Conservation (phyloP, 2,113 vertebrate species). For the Amblyornis subalaris region DNA sequence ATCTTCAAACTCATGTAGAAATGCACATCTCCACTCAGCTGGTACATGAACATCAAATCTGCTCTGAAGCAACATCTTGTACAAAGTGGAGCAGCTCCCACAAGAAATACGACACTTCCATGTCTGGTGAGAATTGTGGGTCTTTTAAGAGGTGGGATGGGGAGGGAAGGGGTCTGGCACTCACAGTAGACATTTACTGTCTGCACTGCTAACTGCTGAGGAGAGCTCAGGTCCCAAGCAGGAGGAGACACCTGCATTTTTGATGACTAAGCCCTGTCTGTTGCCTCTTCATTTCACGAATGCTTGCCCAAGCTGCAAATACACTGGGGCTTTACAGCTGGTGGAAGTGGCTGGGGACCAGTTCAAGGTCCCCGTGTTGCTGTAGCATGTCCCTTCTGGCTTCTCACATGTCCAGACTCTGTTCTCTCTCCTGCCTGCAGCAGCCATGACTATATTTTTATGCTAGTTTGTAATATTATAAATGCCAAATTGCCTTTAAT, state of each 20-base stretch:
- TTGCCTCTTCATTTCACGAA: neutral
- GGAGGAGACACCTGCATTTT: neutral
- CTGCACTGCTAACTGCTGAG: neutral
- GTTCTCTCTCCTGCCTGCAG: neutral
- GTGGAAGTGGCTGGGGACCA: neutral
- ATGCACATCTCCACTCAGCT: neutral
- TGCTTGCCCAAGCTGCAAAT: neutral
- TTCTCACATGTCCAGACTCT: neutral
- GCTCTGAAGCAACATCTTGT: neutral
- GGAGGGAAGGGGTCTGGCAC: neutral
- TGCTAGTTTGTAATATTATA: neutral
- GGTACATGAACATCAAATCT: neutral
- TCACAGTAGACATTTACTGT: neutral
- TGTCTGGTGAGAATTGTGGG: neutral
- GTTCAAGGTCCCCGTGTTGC: neutral
- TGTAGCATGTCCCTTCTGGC: neutral
- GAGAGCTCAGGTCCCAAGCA: neutral
- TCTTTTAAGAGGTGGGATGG: neutral
- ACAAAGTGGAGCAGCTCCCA: neutral
- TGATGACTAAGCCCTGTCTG: neutral
- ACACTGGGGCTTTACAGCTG: neutral
- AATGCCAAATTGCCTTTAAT: neutral
- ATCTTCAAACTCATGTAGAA: neutral
- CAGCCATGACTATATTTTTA: neutral
- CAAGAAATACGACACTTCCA: neutral